Evolutionary conservation across 2,113 vertebrate genomes (phyloP).

Genomic region (Trichechus manatus): DNA sequence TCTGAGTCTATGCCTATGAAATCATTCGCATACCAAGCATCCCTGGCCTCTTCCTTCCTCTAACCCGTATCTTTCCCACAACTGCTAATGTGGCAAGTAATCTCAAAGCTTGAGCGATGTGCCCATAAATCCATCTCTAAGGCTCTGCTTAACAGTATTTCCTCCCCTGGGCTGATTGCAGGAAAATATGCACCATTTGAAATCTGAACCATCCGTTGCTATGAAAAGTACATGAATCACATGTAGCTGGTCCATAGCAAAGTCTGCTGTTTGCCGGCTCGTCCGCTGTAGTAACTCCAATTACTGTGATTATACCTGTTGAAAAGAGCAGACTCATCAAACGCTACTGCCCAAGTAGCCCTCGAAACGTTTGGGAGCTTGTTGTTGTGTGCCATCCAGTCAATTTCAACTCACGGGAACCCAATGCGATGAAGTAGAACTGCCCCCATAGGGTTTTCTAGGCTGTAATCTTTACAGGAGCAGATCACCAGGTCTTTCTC

Average conservation of each 20-base stretch:
- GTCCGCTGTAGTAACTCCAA: background rate
- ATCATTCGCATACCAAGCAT: background rate
- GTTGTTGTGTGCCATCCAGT: background rate
- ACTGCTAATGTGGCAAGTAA: constrained; percentile 57
- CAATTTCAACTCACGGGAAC: background rate
- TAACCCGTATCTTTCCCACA: background rate
- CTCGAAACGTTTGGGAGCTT: background rate
- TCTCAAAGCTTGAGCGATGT: constrained; percentile 41
- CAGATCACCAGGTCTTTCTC: background rate
- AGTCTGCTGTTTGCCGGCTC: background rate
- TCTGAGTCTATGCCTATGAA: constrained; percentile 40
- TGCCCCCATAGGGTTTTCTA: background rate
- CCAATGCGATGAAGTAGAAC: background rate
- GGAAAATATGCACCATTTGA: constrained; percentile 55
- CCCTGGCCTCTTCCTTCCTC: constrained; percentile 44
- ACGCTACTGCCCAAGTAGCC: background rate
- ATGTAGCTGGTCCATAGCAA: background rate
- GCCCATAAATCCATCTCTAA: constrained; percentile 57
- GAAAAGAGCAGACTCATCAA: constrained; percentile 6
- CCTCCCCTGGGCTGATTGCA: background rate
- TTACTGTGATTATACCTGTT: background rate
- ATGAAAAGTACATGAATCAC: constrained; percentile 61
- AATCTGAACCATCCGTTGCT: background rate
- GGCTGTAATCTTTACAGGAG: background rate
- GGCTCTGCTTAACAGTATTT: background rate